Evolutionary conservation across 2,113 vertebrate species (phyloP), one percentile per base, ranked within the genome.

Genomic region (Alexandromys fortis): DNA sequence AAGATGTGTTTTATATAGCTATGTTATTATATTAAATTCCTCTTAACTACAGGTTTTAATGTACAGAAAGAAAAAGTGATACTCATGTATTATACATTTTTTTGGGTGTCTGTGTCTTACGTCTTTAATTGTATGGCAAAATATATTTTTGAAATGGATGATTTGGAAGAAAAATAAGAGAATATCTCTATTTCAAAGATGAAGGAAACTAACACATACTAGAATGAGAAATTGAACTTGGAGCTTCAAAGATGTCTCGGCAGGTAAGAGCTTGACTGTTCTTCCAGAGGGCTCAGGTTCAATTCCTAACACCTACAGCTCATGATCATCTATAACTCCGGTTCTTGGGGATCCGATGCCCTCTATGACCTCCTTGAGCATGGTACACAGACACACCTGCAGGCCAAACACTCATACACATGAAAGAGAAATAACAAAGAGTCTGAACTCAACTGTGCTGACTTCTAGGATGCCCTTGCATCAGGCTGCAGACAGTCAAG

Each of bases 51-150:
- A 76, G 82, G 52, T 77, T 55, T 91, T 86, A 86, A 24, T 10
- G 49, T 92, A 42, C 11, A 42, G 79, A 91, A 65, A 22, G 14
- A 79, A 5, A 73, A 49, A 72, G 67, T 78, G n/a, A 68, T 11
- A 47, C 42, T 72, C 55, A 22, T 19, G 1, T 68, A 10, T 70
- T 35, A 19, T 87, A 47, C 67, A 13, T n/a, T 30, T 63, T 82
- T 42, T 17, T 24, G 24, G 79, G 24, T 7, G 12, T 47, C 52
- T 52, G 77, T 38, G 30, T 4, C 61, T 72, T 72, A 55, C 12
- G 16, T 72, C 26, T 92, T 94, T 88, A 63, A 68, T 82, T 91
- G 26, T 17, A 83, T 89, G 38, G 16, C 14, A 95, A 92, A 24
- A n/a, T 61, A 4, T 28, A 61, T 38, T 82, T 61, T 61, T 61